phyloP scores from a whole-genome alignment of 2,888 invertebrate genomes.

The Limnephilus lunatus region DNA sequence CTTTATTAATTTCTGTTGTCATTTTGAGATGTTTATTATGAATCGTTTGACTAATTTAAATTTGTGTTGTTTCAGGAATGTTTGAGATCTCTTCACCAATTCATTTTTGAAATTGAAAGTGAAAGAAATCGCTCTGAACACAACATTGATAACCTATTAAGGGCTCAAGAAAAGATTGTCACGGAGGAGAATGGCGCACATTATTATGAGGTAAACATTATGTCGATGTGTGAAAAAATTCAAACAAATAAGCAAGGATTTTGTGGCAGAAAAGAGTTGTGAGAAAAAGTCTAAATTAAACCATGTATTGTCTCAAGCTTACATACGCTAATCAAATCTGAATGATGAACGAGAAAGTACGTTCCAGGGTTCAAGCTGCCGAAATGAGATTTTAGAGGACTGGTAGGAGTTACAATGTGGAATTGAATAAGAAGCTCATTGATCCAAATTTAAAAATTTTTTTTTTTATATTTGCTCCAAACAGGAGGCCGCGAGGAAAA shows the following conservation, averaged over 20 bases:
- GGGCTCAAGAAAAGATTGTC: conserved; percentile 83
- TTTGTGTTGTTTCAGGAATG: conserved; percentile 80
- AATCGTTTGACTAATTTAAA: background rate
- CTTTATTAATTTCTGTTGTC: background rate
- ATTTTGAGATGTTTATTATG: conserved; percentile 29
- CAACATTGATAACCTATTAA: conserved; percentile 86
- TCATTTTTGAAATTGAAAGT: conserved; percentile 89
- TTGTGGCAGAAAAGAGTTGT: no score
- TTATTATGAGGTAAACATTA: conserved; percentile 61
- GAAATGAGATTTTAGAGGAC: no score
- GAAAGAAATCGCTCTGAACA: conserved; percentile 89
- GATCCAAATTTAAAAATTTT: no score
- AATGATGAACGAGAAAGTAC: no score
- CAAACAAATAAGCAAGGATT: background rate
- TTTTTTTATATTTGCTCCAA: no score
- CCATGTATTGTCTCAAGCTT: no score
- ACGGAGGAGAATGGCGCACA: conserved; percentile 75
- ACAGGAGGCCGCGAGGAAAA: no score
- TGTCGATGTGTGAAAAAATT: background rate
- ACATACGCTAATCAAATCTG: no score
- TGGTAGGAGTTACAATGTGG: no score
- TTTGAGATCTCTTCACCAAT: conserved; percentile 84
- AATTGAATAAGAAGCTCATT: no score
- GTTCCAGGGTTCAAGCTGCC: no score
- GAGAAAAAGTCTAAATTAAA: no score